Percentiles rank a stretch among this genome's conserved stretches.
These are phyloP conservation scores for Porites divaricata DNA, from an alignment of 92 coral and sea anemone genomes.

Conservation along the genomic window DNA sequence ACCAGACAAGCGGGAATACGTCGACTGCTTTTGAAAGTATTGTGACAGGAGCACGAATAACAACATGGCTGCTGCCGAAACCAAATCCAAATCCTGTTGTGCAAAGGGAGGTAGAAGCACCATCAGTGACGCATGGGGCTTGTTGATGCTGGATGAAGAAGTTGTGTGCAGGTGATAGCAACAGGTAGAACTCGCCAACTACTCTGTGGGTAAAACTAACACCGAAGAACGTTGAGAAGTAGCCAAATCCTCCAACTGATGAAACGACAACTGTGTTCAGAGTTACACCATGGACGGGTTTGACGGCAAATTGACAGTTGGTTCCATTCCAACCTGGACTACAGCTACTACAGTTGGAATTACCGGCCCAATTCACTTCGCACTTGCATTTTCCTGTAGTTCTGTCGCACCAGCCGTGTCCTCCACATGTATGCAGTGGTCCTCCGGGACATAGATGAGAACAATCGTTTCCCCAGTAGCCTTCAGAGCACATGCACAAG, in stretches of 20 bases:
- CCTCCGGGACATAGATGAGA: slow-evolving; percentile 79
- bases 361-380: slow-evolving; percentile 89
- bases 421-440: slow-evolving; percentile 59
- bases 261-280: slow-evolving; percentile 58
- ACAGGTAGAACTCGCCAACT: slow-evolving; percentile 89
- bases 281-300: slow-evolving; percentile 29
- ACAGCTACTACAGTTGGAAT: slow-evolving; percentile 75
- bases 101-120: slow-evolving; percentile 70
- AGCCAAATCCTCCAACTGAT: slow-evolving; percentile 75
- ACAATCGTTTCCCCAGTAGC: slow-evolving; percentile 93
- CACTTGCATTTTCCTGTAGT: slow-evolving; percentile 81
- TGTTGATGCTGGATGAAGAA: slow-evolving; percentile 89
- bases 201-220: slow-evolving; percentile 71
- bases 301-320: slow-evolving; percentile 81
- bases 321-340: slow-evolving; percentile 91
- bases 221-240: slow-evolving; percentile 88
- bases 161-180: slow-evolving; percentile 68
- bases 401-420: slow-evolving; percentile 74
- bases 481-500: slow-evolving; percentile 75
- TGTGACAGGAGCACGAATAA: slow-evolving; percentile 80
- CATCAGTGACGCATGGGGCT: slow-evolving; percentile 70
- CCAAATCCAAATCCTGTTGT: slow-evolving; percentile 86
- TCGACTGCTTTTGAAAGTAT: slow-evolving; percentile 44
- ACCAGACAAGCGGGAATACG: slow-evolving; percentile 82
- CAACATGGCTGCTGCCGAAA: slow-evolving; percentile 62